phyloP scores from a whole-genome alignment of 2,797 vertebrate genomes.

The Allobates femoralis region DNA sequence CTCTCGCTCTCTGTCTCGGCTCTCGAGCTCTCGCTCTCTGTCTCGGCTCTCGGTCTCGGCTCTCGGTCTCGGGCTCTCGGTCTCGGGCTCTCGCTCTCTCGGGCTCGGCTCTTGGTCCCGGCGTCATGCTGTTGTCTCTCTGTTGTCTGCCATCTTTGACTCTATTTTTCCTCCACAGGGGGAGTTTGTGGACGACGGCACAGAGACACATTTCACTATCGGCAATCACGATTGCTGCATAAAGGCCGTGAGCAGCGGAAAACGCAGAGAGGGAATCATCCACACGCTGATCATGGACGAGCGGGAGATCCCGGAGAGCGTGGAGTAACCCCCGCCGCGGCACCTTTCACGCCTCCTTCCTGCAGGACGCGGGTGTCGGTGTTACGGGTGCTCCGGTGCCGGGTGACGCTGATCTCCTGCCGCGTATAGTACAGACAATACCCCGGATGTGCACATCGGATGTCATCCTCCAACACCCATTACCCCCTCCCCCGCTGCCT shows the following conservation, averaged over 20 bases:
- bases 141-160: neutral
- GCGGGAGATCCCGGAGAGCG: constrained; percentile 85
- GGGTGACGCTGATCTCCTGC: neutral
- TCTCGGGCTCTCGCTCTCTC: too few relatives aligned
- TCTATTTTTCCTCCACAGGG: constrained; percentile 75
- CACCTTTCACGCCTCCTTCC: neutral
- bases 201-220: constrained; percentile 94
- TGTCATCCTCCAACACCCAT: neutral
- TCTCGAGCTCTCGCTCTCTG: too few relatives aligned
- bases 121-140: neutral
- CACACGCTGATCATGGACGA: constrained; percentile 92
- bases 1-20: too few relatives aligned
- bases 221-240: constrained; percentile 90
- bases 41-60: too few relatives aligned
- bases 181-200: constrained; percentile 97
- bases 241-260: constrained; percentile 96
- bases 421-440: neutral
- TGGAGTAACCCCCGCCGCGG: constrained; percentile 76
- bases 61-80: too few relatives aligned
- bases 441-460: too few relatives aligned
- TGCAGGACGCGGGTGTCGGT: neutral
- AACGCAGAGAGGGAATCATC: constrained; percentile 92
- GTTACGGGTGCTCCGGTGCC: neutral
- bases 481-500: neutral
- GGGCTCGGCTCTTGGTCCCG: too few relatives aligned